Evolutionary conservation across 30 jellyfish, hydroid and myxozoan genomes (phyloP).

Genomic region (Aurelia sp.): DNA sequence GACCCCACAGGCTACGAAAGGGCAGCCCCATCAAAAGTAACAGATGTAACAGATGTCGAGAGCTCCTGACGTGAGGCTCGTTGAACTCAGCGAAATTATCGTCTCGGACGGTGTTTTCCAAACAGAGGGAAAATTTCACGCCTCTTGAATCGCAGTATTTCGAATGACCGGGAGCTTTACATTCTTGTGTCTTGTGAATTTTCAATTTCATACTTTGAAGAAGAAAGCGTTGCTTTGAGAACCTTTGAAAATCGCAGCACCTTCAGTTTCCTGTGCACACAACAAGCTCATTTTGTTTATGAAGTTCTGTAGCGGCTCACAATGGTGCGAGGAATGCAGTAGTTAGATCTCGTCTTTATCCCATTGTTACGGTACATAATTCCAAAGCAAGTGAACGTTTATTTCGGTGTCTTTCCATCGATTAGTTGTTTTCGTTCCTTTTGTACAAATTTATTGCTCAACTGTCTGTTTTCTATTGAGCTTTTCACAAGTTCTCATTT

Average conservation of each 20-base stretch:
- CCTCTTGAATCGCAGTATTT: slow-evolving; percentile 7
- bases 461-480: slow-evolving; percentile 73
- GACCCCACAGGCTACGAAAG: too few species aligned
- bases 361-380: slow-evolving; percentile 47
- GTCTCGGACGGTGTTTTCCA: background rate
- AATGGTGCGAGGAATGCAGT: slow-evolving; percentile 55
- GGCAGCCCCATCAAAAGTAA: too few species aligned
- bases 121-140: slow-evolving; percentile 23
- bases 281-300: slow-evolving; percentile 52
- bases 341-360: slow-evolving; percentile 52
- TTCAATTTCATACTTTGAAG: slow-evolving; percentile 12
- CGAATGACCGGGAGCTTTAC: background rate
- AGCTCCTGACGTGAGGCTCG: too few species aligned
- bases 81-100: too few species aligned
- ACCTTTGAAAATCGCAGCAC: slow-evolving; percentile 62
- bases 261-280: slow-evolving; percentile 53
- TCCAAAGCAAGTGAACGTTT: slow-evolving; percentile 69
- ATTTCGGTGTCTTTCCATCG: slow-evolving; percentile 61
- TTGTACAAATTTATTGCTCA: slow-evolving; percentile 63
- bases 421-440: slow-evolving; percentile 49
- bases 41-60: too few species aligned
- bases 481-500: slow-evolving; percentile 75
- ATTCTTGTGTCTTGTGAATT: slow-evolving; percentile 17
- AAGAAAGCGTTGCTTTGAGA: slow-evolving; percentile 36
- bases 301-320: slow-evolving; percentile 57